These are phyloP conservation scores for Oxyura jamaicensis DNA, from an alignment of 2,113 vertebrate species.

Conservation along the genomic window DNA sequence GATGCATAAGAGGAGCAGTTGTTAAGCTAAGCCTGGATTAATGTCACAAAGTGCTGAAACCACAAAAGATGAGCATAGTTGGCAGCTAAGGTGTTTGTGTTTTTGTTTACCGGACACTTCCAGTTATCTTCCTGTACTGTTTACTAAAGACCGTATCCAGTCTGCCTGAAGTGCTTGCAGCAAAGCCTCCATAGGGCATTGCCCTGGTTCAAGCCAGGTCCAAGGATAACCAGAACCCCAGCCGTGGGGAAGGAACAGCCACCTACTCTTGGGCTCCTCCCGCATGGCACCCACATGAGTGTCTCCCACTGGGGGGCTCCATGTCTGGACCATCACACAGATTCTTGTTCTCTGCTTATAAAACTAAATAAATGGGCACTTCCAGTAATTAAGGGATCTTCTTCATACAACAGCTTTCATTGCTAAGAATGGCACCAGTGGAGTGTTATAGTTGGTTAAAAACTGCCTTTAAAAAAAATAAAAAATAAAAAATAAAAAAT, in stretches of 20 bases:
- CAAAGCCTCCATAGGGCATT: neutral
- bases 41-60: neutral
- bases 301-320: neutral
- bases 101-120: neutral
- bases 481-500: too few species aligned
- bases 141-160: accelerated
- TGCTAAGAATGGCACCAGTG: neutral
- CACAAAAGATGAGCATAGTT: neutral
- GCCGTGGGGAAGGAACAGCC: neutral
- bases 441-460: neutral
- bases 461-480: neutral
- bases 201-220: accelerated
- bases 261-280: accelerated
- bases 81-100: neutral
- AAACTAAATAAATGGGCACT: neutral
- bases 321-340: accelerated
- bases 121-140: neutral
- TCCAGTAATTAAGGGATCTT: neutral
- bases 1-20: accelerated
- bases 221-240: accelerated
- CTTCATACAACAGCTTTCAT: neutral
- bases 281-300: accelerated
- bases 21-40: neutral
- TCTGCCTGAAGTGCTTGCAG: neutral
- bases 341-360: neutral